phyloP scores from a whole-genome alignment of 2,113 vertebrate genomes.

The Delphinapterus leucas region DNA sequence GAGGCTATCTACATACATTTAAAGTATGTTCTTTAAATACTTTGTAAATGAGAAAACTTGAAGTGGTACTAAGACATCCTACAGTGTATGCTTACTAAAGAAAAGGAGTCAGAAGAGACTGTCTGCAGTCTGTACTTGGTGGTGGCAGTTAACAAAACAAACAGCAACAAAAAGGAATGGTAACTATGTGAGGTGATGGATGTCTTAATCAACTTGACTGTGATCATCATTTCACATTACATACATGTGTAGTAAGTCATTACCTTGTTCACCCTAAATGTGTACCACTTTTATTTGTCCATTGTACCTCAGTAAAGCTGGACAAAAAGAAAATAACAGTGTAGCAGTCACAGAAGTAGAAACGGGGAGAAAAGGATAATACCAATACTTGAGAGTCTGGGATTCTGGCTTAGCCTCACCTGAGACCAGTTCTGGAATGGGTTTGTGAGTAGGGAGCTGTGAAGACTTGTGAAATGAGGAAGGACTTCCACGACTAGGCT shows the following conservation, averaged over 20 bases:
- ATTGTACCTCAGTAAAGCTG: not conserved
- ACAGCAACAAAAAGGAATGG: not conserved
- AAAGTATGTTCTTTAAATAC: not conserved
- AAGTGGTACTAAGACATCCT: not conserved
- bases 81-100: not conserved
- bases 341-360: not conserved
- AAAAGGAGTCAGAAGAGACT: not conserved
- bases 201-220: not conserved
- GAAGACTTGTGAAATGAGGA: not conserved
- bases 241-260: not conserved
- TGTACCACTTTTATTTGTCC: not conserved
- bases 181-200: not conserved
- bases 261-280: not conserved
- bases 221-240: not conserved
- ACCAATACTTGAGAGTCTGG: not conserved
- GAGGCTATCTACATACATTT: no score
- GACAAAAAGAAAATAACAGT: not conserved
- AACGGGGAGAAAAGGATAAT: not conserved
- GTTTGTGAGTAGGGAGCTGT: not conserved
- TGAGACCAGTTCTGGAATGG: not conserved
- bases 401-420: not conserved
- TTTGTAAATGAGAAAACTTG: not conserved
- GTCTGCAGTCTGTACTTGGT: not conserved
- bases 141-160: not conserved
- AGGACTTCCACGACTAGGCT: not conserved